Evolutionary conservation across 2,888 invertebrate genomes (phyloP), one percentile per base, ranked within the genome.

Genomic region (Epiblema foenella): DNA sequence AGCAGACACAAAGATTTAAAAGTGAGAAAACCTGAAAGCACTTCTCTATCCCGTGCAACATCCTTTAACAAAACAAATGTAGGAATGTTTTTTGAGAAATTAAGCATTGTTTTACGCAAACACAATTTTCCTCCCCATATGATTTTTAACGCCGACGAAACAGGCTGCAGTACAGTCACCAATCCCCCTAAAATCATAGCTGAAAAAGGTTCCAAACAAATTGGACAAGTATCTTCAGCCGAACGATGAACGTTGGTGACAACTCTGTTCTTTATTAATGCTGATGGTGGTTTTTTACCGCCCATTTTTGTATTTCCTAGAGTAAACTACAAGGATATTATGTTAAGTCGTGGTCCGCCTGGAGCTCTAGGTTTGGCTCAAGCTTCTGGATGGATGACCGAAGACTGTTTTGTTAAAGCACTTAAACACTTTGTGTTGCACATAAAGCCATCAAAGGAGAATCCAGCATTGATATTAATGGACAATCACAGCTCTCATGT

Each of bases 391-490:
- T 77, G 75, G 75, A 77, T 76, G 71, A 75, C 66, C 59, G 75
- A 76, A 37, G 74, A 76, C 17, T 73, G 70, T 69, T 75, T 76
- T 68, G 33, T 75, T 63, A 72, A 75, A 69, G 71, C 74, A 3
- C 73, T 77, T 57, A 72, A 77, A 73, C 75, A 77, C 54, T 76
- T 76, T 76, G 68, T 75, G 64, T 60, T 72, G 62, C 76, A 76
- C 72, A 62, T 75, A 11, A 75, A 29, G 66, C 76, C 76, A 58
- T 75, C 77, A 64, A 74, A 71, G 56, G 75, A 76, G 42, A 74
- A 75, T 73, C 67, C 69, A 66, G 75, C 75, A 73, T 75, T 75
- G 58, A 72, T 75, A 64, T 56, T 76, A 69, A 65, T 76, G 69
- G 75, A 75, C 46, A 75, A 75, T 71, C 76, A 76, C 59, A 69